These are phyloP conservation scores for Nematostella vectensis DNA, from an alignment of 92 coral and sea anemone genomes.

Conservation along the genomic window DNA sequence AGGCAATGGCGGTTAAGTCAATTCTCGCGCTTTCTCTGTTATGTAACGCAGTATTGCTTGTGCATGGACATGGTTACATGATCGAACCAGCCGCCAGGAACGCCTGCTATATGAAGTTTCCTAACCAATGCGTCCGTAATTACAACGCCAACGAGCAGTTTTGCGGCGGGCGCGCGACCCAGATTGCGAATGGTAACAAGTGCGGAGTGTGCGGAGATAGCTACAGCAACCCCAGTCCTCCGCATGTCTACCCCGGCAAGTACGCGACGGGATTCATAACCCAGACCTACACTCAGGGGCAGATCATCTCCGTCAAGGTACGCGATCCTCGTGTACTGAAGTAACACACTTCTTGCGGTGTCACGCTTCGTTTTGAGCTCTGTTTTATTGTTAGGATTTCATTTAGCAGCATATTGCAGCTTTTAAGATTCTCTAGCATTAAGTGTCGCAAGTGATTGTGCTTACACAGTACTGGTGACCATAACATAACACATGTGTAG, in stretches of 20 bases:
- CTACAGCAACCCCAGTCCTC: conserved; percentile 7
- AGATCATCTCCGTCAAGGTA: conserved; percentile 36
- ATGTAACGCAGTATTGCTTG: conserved; percentile 4
- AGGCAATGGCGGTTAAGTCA: too few relatives aligned
- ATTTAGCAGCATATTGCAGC: too few relatives aligned
- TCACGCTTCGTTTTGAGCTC: too few relatives aligned
- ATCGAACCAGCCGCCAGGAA: conserved; percentile 48
- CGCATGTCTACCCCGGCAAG: conserved; percentile 54
- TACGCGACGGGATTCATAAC: conserved; percentile 54
- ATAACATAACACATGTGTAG: too few relatives aligned
- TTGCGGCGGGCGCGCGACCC: conserved; percentile 31
- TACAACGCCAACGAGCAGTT: conserved; percentile 32
- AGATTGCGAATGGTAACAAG: conserved; percentile 24
- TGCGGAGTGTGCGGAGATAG: conserved; percentile 47
- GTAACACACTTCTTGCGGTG: too few relatives aligned
- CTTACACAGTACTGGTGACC: too few relatives aligned
- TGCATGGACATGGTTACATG: conserved; percentile 41
- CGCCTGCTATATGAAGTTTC: conserved; percentile 17
- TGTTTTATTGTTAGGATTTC: too few relatives aligned
- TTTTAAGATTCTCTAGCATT: too few relatives aligned
- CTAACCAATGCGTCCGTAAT: conserved; percentile 13
- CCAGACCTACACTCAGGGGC: conserved; percentile 50
- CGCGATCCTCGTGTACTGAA: background rate
- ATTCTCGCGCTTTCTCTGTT: conserved; percentile 1
- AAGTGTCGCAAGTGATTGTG: too few relatives aligned